Evolutionary conservation across 2,888 invertebrate genomes (phyloP).

Genomic region (Clunio marinus): DNA sequence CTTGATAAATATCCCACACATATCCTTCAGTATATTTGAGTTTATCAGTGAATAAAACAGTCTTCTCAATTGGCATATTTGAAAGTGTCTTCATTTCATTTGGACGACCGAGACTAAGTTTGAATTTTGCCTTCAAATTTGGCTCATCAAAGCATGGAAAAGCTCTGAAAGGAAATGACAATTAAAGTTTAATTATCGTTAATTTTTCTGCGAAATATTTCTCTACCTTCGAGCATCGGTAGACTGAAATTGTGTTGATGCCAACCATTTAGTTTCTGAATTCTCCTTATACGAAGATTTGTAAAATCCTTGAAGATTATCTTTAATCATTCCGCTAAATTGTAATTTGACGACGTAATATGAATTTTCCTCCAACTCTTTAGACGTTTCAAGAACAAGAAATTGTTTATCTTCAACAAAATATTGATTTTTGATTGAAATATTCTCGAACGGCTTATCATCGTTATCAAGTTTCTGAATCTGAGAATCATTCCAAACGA

Average conservation of each 20-base stretch:
- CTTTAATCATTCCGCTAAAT: slow-evolving; percentile 68
- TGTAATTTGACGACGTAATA: slow-evolving; percentile 65
- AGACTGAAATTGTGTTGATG: slow-evolving; percentile 76
- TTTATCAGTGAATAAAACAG: slow-evolving; percentile 52
- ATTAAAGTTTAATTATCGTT: background rate
- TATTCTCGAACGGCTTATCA: slow-evolving; percentile 43
- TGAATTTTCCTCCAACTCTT: slow-evolving; percentile 56
- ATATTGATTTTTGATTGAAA: slow-evolving; percentile 51
- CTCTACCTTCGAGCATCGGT: slow-evolving; percentile 67
- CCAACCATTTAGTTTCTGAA: slow-evolving; percentile 71
- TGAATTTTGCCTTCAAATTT: slow-evolving; percentile 73
- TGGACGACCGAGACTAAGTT: slow-evolving; percentile 69
- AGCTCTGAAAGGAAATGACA: slow-evolving; percentile 51
- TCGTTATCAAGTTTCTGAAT: slow-evolving; percentile 47
- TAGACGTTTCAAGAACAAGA: slow-evolving; percentile 61
- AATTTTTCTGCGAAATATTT: background rate
- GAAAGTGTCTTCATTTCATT: slow-evolving; percentile 70
- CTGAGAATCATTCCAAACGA: slow-evolving; percentile 57
- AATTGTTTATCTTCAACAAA: slow-evolving; percentile 64
- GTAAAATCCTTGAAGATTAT: slow-evolving; percentile 76
- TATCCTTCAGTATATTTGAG: background rate
- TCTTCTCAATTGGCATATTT: slow-evolving; percentile 64
- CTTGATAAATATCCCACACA: slow-evolving; percentile 71
- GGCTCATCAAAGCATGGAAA: slow-evolving; percentile 89
- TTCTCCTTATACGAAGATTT: slow-evolving; percentile 71